A percentile compares a stretch with the other conserved stretches of the same genome.
phyloP scores from a whole-genome alignment of 2,113 vertebrate species.

The Suricata suricatta region DNA sequence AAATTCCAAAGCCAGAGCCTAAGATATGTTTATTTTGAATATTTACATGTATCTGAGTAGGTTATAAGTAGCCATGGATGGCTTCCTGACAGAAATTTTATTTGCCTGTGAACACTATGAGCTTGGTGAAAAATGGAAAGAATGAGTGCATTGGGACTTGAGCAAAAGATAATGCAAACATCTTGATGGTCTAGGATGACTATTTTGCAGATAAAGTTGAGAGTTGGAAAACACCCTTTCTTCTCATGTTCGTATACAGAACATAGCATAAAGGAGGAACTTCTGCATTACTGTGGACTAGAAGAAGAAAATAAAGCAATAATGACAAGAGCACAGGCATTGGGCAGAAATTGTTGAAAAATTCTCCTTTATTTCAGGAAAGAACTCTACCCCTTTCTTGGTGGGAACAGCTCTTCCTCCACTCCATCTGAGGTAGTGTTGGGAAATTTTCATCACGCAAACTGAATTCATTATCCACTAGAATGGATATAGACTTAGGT shows the following conservation, averaged over 20 bases:
- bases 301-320: background rate
- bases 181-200: background rate
- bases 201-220: background rate
- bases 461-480: background rate
- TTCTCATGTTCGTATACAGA: background rate
- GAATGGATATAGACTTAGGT: background rate
- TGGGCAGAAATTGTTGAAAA: background rate
- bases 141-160: background rate
- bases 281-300: background rate
- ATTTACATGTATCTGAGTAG: background rate
- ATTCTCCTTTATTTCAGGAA: background rate
- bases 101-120: background rate
- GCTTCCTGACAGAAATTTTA: background rate
- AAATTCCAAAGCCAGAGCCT: background rate
- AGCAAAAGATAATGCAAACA: background rate
- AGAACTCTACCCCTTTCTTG: background rate
- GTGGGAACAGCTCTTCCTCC: background rate
- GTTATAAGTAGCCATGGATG: background rate
- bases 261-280: background rate
- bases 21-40: background rate
- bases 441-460: background rate
- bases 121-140: background rate
- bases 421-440: background rate
- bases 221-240: background rate
- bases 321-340: background rate